These are phyloP conservation scores for Elachura formosa DNA, from an alignment of 2,113 vertebrate genomes.

Conservation along the genomic window DNA sequence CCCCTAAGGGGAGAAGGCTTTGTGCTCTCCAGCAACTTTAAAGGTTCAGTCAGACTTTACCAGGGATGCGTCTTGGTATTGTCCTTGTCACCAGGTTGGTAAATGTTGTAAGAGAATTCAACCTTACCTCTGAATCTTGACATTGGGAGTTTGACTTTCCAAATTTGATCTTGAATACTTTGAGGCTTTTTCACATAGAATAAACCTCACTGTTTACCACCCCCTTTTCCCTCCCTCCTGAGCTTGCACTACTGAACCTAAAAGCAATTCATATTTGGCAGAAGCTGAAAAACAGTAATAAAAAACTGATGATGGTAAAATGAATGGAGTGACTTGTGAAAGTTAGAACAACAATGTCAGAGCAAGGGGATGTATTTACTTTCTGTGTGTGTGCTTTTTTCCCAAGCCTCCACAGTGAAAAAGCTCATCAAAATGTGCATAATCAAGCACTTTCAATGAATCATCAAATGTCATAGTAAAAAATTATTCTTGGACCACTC, in stretches of 20 bases:
- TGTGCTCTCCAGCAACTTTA: neutral
- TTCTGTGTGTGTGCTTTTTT: neutral
- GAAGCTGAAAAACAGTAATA: neutral
- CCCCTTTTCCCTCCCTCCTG: neutral
- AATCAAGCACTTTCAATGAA: slow-evolving; percentile 18
- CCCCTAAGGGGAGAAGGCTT: neutral
- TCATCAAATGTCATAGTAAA: slow-evolving; percentile 15
- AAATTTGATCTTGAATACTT: neutral
- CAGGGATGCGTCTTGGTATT: neutral
- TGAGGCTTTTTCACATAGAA: neutral
- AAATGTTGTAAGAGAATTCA: neutral
- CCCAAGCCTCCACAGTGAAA: neutral
- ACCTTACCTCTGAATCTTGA: neutral
- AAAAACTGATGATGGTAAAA: neutral
- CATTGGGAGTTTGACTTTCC: neutral
- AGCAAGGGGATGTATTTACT: neutral
- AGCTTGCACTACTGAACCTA: neutral
- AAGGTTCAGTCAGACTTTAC: neutral
- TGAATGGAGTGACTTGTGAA: neutral
- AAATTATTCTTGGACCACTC: neutral
- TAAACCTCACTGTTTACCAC: neutral
- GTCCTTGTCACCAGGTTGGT: neutral
- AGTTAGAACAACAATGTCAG: neutral
- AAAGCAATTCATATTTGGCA: neutral
- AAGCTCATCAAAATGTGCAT: slow-evolving; percentile 38